Evolutionary conservation across 64 coral and sea anemone genomes (phyloP), one percentile per base, ranked within the genome.

Genomic region (Actinia equina): DNA sequence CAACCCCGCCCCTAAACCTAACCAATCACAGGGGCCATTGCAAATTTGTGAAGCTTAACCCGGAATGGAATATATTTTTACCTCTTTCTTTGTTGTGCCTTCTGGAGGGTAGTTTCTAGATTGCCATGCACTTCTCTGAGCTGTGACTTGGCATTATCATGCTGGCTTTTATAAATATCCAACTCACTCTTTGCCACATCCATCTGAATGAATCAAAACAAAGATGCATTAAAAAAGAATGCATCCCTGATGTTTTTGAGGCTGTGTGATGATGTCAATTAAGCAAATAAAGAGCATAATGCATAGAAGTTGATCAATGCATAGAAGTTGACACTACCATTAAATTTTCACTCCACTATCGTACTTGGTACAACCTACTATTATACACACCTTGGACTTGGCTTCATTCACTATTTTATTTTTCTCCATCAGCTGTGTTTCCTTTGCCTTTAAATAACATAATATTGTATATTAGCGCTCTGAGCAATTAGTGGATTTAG

Each of bases 161-260:
- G 88, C 46, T 95, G 93, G 79, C 88, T 95, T 16, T 92, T 98
- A 41, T 93, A 98, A 59, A 98, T 93, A 52, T 98, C 93, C 56
- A 98, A 65, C 57, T 95, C 96, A 95, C 96, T 95, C 54, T 91
- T 95, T 71, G 96, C 96, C 23, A 98, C 96, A 93, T 98, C 96
- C 80, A 98, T 79, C 96, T 98, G 11, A 49, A 7, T 20, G 41
- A 74, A 74, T 10, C 16, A 81, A 46, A 81, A n/a, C 0, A 81
- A 44, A 5, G 19, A 37, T 37, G 30, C 30, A 37, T 37, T 37
- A 37, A 37, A 37, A 37, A 37, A 37, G 30, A 37, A 37, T 52
- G 19, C 43, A 44, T 22, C 2, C 19, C 6, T 81, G 20, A 22
- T 4, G 3, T 52, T 30, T 74, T 15, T 41, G 26, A 74, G 2